phyloP scores from a whole-genome alignment of 2,888 invertebrate species.

The Andricus quercusramuli region DNA sequence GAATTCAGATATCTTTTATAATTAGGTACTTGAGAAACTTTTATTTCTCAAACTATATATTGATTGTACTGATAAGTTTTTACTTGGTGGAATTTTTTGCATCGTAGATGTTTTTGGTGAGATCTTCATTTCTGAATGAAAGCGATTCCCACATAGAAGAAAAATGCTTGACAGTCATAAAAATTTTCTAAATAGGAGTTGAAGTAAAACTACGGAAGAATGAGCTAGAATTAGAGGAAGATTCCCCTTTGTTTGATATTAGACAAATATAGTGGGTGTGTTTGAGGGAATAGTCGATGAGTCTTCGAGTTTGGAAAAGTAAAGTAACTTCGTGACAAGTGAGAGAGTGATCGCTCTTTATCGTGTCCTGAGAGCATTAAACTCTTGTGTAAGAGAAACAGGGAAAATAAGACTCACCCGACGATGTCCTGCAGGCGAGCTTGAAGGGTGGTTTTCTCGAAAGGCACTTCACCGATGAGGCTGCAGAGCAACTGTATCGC shows the following conservation, averaged over 20 bases:
- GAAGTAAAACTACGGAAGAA: not conserved
- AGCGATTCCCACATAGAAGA: no score
- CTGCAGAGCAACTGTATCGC: constrained; percentile 80
- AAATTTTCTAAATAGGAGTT: not conserved
- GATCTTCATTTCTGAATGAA: no score
- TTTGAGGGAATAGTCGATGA: not conserved
- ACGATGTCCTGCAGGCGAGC: constrained; percentile 81
- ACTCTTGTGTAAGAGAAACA: constrained; percentile 18
- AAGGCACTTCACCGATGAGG: constrained; percentile 79
- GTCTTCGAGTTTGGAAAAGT: not conserved
- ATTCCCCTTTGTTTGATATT: not conserved
- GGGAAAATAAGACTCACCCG: constrained; percentile 78
- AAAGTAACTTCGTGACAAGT: not conserved
- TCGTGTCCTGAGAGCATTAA: constrained; percentile 37
- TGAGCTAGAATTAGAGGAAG: not conserved
- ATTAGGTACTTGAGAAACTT: no score
- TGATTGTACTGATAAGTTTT: no score
- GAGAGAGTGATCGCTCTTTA: constrained; percentile 37
- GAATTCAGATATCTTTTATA: no score
- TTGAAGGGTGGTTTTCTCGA: constrained; percentile 76
- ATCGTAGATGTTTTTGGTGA: no score
- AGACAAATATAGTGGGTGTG: not conserved
- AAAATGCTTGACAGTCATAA: not conserved
- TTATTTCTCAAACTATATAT: no score
- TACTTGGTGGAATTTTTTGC: no score